Evolutionary conservation across 2,888 invertebrate species (phyloP).

Genomic region (Sphaerophoria rueppellii): DNA sequence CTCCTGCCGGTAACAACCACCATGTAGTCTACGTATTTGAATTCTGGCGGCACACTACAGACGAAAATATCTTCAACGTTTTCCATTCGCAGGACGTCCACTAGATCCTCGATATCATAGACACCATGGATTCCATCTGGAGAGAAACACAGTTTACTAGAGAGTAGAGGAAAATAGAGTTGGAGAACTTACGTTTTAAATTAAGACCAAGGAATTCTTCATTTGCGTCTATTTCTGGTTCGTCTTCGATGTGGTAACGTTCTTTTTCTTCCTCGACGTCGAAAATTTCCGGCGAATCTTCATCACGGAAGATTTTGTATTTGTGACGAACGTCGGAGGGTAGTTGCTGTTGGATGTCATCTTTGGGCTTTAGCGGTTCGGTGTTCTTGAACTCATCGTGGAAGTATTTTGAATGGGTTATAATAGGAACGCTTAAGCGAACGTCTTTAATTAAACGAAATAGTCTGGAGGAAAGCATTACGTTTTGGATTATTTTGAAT

Average conservation of each 20-base stretch:
- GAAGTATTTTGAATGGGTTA: slow-evolving; percentile 75
- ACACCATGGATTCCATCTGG: slow-evolving; percentile 92
- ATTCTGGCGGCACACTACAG: slow-evolving; percentile 87
- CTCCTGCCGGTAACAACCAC: slow-evolving; percentile 91
- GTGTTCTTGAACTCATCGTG: slow-evolving; percentile 79
- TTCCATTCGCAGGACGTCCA: slow-evolving; percentile 89
- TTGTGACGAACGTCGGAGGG: slow-evolving; percentile 84
- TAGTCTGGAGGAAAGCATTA: slow-evolving; percentile 76
- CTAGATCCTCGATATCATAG: slow-evolving; percentile 93
- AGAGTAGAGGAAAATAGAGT: too few relatives aligned
- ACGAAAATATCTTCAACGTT: slow-evolving; percentile 92
- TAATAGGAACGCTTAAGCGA: slow-evolving; percentile 76
- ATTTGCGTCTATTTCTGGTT: slow-evolving; percentile 79
- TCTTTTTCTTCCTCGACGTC: slow-evolving; percentile 88
- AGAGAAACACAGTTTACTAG: not conserved
- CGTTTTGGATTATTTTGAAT: slow-evolving; percentile 59
- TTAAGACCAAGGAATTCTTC: slow-evolving; percentile 83
- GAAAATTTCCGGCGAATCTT: slow-evolving; percentile 87
- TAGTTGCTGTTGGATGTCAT: slow-evolving; percentile 76
- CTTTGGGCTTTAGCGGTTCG: slow-evolving; percentile 63
- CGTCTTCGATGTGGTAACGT: slow-evolving; percentile 75
- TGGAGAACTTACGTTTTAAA: slow-evolving; percentile 83
- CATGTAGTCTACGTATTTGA: slow-evolving; percentile 92
- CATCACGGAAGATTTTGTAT: slow-evolving; percentile 88
- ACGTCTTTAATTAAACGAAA: slow-evolving; percentile 77